Evolutionary conservation across 2,797 vertebrate genomes (phyloP), one percentile per base, ranked within the genome.

Genomic region (Sebastes minor): DNA sequence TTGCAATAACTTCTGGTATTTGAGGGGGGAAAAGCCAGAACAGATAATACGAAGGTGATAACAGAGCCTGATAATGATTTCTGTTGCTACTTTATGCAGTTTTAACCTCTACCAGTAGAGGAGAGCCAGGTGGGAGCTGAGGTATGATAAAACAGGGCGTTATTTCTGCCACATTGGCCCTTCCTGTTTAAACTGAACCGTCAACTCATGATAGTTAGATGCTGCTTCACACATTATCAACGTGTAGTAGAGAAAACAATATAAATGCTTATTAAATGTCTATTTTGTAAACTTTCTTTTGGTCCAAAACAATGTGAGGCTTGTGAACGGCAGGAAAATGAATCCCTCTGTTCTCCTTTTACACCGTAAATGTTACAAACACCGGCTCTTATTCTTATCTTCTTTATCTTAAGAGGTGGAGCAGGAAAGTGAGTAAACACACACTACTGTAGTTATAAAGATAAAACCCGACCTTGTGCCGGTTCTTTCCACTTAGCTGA

Each of bases 381-480:
- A 18, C 42, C 46, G 11, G 30, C 20, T 20, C 20, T 20, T n/a
- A 23, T 23, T 61, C 68, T 78, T 80, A 74, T 87, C 72, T 69
- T 35, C 11, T 46, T 8, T 13, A 1, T 77, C 49, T 59, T 49
- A 20, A 60, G 64, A 67, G 70, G 20, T 25, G 57, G 11, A 73
- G 59, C 22, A 33, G 46, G 32, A 38, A 69, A 69, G 66, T 25
- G 27, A 49, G 49, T 76, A 75, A 80, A 74, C 63, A 78, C 33
- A 20, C 49, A 20, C 49, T 22, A 35, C 35, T 28, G 46, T 12
- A 74, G 49, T 8, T 42, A 20, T 64, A 75, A 30, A 59, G 74
- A 89, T 83, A 84, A 89, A 84, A 62, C 25, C 25, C 11, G 60
- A 78, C 83, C 78, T 74, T 78, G 60, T 61, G 61, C 32, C n/a